A percentile compares a stretch with the other conserved stretches of the same genome.
These are phyloP conservation scores for Drosophila oshimai DNA, from an alignment of 1,140 invertebrate species.

Conservation along the genomic window DNA sequence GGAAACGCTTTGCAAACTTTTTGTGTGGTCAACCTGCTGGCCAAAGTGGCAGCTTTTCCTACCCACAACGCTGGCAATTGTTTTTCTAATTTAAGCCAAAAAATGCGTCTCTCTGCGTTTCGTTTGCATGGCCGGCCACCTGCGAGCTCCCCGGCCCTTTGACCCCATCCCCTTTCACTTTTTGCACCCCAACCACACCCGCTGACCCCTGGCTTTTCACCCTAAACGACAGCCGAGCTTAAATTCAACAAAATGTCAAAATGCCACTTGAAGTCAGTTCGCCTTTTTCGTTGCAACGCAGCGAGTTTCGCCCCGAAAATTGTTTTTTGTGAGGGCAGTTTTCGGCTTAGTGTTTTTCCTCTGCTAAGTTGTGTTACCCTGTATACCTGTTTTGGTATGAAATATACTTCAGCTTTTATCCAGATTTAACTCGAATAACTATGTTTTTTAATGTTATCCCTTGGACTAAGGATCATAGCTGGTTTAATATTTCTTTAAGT, in stretches of 20 bases:
- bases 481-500: too few species aligned
- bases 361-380: constrained; percentile 1
- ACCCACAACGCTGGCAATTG: constrained; percentile 33
- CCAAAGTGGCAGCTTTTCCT: constrained; percentile 34
- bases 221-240: constrained; percentile 27
- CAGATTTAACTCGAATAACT: too few species aligned
- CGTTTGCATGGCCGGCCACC: constrained; percentile 38
- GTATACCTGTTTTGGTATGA: too few species aligned
- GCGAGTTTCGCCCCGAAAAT: constrained; percentile 12
- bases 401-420: too few species aligned
- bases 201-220: background rate
- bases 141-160: constrained; percentile 9
- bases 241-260: constrained; percentile 64
- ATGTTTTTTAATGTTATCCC: too few species aligned
- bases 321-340: constrained; percentile 42
- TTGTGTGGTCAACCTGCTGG: constrained; percentile 38
- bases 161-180: constrained; percentile 20
- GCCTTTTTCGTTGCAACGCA: constrained; percentile 22
- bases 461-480: too few species aligned
- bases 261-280: constrained; percentile 60
- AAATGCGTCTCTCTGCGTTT: constrained; percentile 35
- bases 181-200: background rate
- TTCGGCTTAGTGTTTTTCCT: constrained; percentile 28
- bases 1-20: constrained; percentile 23
- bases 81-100: constrained; percentile 43